phyloP scores from a whole-genome alignment of 2,113 vertebrate species.

The Nothoprocta pentlandii region DNA sequence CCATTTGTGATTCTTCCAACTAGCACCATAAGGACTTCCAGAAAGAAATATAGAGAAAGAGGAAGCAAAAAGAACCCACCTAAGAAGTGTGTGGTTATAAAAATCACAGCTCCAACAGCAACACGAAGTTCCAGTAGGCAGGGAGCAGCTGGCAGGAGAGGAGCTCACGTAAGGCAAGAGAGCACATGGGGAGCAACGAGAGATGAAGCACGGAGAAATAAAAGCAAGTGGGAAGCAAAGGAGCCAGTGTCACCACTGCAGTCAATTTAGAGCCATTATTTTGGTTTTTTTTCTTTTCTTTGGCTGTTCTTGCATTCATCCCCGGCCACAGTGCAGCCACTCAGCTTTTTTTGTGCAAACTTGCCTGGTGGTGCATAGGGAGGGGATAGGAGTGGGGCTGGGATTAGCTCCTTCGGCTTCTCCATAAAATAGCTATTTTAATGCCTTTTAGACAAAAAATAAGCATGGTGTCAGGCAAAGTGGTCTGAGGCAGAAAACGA shows the following conservation, averaged over 20 bases:
- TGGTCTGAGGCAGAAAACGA: background rate
- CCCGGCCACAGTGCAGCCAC: background rate
- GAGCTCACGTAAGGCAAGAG: background rate
- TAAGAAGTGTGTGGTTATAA: background rate
- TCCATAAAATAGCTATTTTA: background rate
- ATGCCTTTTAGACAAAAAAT: background rate
- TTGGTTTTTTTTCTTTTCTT: background rate
- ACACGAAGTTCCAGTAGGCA: slow-evolving; percentile 7
- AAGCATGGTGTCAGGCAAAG: background rate
- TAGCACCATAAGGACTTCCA: slow-evolving; percentile 4
- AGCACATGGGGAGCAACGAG: background rate
- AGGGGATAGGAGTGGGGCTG: background rate
- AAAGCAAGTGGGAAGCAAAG: slow-evolving; percentile 11
- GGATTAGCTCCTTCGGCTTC: background rate
- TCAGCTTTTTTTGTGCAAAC: background rate
- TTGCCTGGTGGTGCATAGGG: background rate
- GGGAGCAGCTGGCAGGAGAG: slow-evolving; percentile 37
- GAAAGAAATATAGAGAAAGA: background rate
- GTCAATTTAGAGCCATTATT: background rate
- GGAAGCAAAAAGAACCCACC: background rate
- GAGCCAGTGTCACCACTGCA: background rate
- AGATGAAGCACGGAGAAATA: slow-evolving; percentile 28
- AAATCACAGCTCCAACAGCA: background rate
- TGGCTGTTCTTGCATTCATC: background rate
- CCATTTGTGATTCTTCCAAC: background rate